A percentile compares a stretch with the other conserved stretches of the same genome.
Evolutionary conservation across 2,113 vertebrate species (phyloP).

Genomic region (Hyla sarda): DNA sequence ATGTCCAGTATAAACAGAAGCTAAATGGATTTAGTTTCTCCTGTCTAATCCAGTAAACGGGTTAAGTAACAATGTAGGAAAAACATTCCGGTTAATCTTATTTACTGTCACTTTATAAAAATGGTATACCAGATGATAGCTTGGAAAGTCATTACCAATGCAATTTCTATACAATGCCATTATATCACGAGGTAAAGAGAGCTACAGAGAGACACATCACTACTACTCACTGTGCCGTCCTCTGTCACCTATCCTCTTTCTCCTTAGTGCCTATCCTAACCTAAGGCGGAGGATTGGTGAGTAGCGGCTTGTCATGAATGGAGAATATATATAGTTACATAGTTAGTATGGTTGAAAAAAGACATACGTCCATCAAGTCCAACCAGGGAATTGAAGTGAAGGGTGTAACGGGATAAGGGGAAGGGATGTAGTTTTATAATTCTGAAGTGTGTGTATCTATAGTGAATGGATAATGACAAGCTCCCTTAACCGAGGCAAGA

Average conservation of each 20-base stretch:
- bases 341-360: too few relatives aligned
- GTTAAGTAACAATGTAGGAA: background rate
- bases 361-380: too few relatives aligned
- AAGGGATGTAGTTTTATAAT: too few relatives aligned
- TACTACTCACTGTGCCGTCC: background rate
- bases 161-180: background rate
- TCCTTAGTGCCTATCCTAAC: too few relatives aligned
- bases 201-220: background rate
- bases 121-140: constrained; percentile 3
- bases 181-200: background rate
- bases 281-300: background rate
- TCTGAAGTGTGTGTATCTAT: too few relatives aligned
- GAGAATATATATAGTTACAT: background rate
- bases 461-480: background rate
- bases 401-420: too few relatives aligned
- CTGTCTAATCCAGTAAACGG: background rate
- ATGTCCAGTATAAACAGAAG: background rate
- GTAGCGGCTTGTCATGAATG: background rate
- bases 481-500: background rate
- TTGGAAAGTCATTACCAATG: background rate
- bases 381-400: too few relatives aligned
- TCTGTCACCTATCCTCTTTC: background rate
- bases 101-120: constrained; percentile 16
- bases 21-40: background rate
- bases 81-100: constrained; percentile 15